A percentile compares a stretch with the other conserved stretches of the same genome.
These are phyloP conservation scores for Anguilla obscura DNA, from an alignment of 2,797 vertebrate genomes.

Conservation along the genomic window DNA sequence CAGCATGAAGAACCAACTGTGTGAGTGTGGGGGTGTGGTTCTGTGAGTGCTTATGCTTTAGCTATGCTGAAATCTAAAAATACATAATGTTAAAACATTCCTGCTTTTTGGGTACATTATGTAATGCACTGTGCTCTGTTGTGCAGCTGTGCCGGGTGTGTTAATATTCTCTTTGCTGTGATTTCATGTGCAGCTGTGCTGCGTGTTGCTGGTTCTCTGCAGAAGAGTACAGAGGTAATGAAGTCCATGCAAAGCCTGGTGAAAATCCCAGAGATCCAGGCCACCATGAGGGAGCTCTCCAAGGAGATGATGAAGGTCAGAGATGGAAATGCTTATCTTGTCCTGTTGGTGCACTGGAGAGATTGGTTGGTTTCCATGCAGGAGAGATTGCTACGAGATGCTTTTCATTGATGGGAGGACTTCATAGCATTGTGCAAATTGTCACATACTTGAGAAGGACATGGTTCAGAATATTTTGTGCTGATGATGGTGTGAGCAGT, in stretches of 20 bases:
- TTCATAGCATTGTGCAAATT: background rate
- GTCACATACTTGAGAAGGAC: background rate
- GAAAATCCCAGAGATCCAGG: slow-evolving; percentile 96
- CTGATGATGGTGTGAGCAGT: background rate
- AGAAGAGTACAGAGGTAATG: slow-evolving; percentile 99
- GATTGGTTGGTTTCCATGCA: background rate
- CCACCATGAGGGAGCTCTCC: slow-evolving; percentile 94
- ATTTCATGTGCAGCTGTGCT: slow-evolving; percentile 78
- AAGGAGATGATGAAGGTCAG: slow-evolving; percentile 99
- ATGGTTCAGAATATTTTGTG: background rate
- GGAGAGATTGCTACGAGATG: background rate
- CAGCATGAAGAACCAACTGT: slow-evolving; percentile 97
- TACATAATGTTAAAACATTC: background rate
- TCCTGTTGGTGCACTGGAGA: background rate
- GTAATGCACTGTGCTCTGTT: background rate
- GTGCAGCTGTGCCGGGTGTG: background rate
- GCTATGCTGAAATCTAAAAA: background rate
- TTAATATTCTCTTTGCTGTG: background rate
- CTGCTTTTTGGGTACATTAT: background rate
- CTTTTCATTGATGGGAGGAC: background rate
- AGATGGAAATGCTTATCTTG: background rate
- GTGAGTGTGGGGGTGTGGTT: slow-evolving; percentile 73
- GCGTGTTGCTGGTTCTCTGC: slow-evolving; percentile 86
- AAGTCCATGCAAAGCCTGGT: slow-evolving; percentile 95
- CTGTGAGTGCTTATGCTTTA: background rate